phyloP scores from a whole-genome alignment of 2,797 vertebrate species.

The Peromyscus nudipes region DNA sequence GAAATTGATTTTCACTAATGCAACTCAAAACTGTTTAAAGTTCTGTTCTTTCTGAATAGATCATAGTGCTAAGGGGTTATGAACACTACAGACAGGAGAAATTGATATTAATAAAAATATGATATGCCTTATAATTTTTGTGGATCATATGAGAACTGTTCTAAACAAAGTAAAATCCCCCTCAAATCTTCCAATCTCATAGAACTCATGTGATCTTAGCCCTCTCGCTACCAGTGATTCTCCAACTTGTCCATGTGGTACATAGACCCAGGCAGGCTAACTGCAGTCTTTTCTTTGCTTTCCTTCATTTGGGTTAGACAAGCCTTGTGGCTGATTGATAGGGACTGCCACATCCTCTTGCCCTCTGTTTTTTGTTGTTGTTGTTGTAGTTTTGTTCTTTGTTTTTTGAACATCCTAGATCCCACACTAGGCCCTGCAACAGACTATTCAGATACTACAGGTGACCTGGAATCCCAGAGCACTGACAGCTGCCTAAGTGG shows the following conservation, averaged over 20 bases:
- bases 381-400: no score
- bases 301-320: background rate
- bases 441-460: no score
- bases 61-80: background rate
- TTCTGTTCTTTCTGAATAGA: background rate
- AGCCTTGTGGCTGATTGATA: no score
- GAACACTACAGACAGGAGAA: background rate
- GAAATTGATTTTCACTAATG: slow-evolving; percentile 58
- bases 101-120: slow-evolving; percentile 18
- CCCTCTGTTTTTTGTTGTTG: no score
- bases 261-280: background rate
- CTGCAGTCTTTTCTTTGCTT: background rate
- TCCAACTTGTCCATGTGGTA: no score
- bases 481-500: no score
- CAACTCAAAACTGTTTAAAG: background rate
- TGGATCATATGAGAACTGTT: background rate
- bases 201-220: background rate
- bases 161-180: background rate
- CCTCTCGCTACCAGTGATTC: background rate
- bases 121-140: background rate
- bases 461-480: background rate
- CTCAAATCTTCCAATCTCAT: background rate
- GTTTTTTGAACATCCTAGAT: background rate
- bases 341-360: background rate
- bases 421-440: fast-evolving